A percentile compares a stretch with the other conserved stretches of the same genome.
These are phyloP conservation scores for Lucinisca nassula DNA, from an alignment of 2,888 invertebrate genomes.

Conservation along the genomic window DNA sequence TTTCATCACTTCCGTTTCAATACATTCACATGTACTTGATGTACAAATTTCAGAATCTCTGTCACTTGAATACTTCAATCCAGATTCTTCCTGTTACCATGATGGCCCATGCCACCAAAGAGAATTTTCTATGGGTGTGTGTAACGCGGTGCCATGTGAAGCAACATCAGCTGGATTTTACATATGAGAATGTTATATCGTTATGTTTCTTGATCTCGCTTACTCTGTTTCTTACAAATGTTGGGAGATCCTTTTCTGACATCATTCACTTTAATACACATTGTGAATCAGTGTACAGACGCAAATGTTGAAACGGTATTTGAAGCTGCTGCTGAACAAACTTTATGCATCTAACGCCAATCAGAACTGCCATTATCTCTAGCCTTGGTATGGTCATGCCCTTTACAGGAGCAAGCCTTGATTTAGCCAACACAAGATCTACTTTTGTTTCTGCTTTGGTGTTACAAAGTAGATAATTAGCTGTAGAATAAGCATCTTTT, in stretches of 20 bases:
- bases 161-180: not conserved
- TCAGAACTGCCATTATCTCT: slow-evolving; percentile 2
- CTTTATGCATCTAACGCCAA: not conserved
- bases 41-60: not conserved
- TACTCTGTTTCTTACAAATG: not conserved
- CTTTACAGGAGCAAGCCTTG: not conserved
- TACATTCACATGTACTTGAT: not conserved
- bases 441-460: not conserved
- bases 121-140: not conserved
- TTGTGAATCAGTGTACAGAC: not conserved
- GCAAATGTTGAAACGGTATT: not conserved
- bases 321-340: not conserved
- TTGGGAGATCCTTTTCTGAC: not conserved
- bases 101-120: not conserved
- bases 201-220: not conserved
- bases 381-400: not conserved
- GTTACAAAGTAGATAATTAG: too few relatives aligned
- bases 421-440: slow-evolving; percentile 12
- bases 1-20: not conserved
- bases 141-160: not conserved
- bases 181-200: not conserved
- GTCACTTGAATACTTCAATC: not conserved
- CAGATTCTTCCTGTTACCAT: not conserved
- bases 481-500: not conserved
- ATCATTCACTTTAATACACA: not conserved